phyloP scores from a whole-genome alignment of 2,113 vertebrate species.

The Elephantulus edwardii region DNA sequence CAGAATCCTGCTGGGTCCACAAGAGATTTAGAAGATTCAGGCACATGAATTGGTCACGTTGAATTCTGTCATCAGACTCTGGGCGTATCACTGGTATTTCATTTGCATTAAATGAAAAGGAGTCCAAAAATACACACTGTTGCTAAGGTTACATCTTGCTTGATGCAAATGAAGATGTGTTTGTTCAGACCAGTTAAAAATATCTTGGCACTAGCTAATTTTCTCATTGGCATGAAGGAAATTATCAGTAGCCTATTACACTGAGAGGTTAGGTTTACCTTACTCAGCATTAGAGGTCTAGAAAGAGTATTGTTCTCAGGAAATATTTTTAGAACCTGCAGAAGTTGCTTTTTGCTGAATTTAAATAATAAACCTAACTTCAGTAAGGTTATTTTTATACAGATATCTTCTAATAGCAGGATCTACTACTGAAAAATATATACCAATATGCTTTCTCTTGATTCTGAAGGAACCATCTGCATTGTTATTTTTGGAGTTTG shows the following conservation, averaged over 20 bases:
- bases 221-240: slow-evolving; percentile 74
- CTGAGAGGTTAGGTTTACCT: slow-evolving; percentile 52
- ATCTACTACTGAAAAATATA: background rate
- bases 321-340: slow-evolving; percentile 59
- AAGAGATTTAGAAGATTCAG: slow-evolving; percentile 10
- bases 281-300: slow-evolving; percentile 56
- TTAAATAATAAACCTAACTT: slow-evolving; percentile 33
- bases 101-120: slow-evolving; percentile 87
- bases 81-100: slow-evolving; percentile 75
- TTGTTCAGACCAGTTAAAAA: slow-evolving; percentile 83
- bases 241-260: slow-evolving; percentile 57
- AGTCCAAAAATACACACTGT: slow-evolving; percentile 86
- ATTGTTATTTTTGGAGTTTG: slow-evolving; percentile 6
- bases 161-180: slow-evolving; percentile 85
- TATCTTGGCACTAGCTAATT: slow-evolving; percentile 77
- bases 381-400: background rate
- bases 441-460: background rate
- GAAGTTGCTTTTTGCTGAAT: slow-evolving; percentile 27
- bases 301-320: slow-evolving; percentile 52
- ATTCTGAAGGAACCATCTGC: slow-evolving; percentile 14
- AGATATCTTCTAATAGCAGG: slow-evolving; percentile 50
- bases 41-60: slow-evolving; percentile 68
- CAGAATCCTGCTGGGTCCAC: background rate
- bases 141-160: slow-evolving; percentile 86
- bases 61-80: slow-evolving; percentile 73